Base-by-base conservation (phyloP, 1,140 invertebrate species). In the Limonius californicus region DNA sequence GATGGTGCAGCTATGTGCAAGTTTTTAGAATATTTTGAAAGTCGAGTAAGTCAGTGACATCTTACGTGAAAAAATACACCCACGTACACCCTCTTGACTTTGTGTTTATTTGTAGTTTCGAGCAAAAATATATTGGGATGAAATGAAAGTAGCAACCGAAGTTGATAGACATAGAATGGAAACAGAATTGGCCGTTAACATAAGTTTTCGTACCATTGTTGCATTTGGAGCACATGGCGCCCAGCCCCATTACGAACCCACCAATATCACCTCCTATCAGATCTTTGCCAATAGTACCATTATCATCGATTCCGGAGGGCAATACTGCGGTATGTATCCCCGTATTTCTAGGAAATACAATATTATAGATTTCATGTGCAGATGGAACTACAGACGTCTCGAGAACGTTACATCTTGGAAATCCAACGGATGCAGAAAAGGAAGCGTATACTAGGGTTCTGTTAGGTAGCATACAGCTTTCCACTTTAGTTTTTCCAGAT, bases 331-430 rank as follows among this genome's bases (percentile, higher is more conserved):
- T 85, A 78, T 77, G 45, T 19, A 16, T 50, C 11, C 7, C 43
- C 12, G 43, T 14, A n/a, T 45, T 45, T 32, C 27, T 32, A 32
- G n/a, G n/a, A n/a, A n/a, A n/a, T n/a, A n/a, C n/a, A n/a, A n/a
- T 27, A 27, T 27, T 27, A n/a, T 27, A 27, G 23, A 27, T 27
- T 27, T 27, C 3, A 27, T 23, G 16, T 6, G 6, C 61, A 83
- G 92, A 96, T 79, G 95, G 95, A 32, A 97, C 95, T 0, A 98
- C 95, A 0, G 92, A 97, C 72, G 88, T 97, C 0, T 95, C 95
- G 0, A 81, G 96, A 61, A 98, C 95, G 0, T 78, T 97, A 6
- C 93, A 96, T 77, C 92, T 91, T 72, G 94, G 94, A 0, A 79
- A 78, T 12, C 92, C 94, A 0, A 87, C 88, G 0, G 73, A 80